Conservation (phyloP, 2,888 invertebrate species). For the Ectemnius cavifrons region DNA sequence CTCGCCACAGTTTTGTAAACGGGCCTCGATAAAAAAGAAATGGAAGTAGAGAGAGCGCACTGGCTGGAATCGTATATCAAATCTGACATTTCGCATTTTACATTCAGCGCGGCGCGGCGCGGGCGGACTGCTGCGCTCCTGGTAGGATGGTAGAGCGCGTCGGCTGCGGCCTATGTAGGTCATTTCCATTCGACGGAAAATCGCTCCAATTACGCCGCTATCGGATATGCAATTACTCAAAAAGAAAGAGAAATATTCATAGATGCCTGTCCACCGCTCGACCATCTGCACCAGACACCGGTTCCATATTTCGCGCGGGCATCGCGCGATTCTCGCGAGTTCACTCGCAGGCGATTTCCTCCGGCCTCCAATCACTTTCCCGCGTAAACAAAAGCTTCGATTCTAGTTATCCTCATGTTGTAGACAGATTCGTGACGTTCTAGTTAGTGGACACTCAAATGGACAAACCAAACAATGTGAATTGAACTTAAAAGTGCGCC, state of each 20-base stretch:
- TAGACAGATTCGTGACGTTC: too few species aligned
- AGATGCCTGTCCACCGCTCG: slow-evolving; percentile 9
- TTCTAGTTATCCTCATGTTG: too few species aligned
- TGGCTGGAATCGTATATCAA: slow-evolving; percentile 52
- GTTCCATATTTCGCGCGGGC: slow-evolving; percentile 22
- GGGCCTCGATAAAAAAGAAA: slow-evolving; percentile 14
- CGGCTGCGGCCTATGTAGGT: slow-evolving; percentile 49
- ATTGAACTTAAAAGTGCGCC: slow-evolving; percentile 22
- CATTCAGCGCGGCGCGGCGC: slow-evolving; percentile 45
- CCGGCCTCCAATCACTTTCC: too few species aligned
- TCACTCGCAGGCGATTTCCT: neutral
- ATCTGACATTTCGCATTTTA: slow-evolving; percentile 57
- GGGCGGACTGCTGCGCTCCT: slow-evolving; percentile 13
- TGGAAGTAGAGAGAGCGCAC: slow-evolving; percentile 28
- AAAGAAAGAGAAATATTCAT: slow-evolving; percentile 33
- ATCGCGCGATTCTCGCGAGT: slow-evolving; percentile 13
- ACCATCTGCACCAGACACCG: neutral
- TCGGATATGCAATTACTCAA: slow-evolving; percentile 58
- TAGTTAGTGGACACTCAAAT: too few species aligned
- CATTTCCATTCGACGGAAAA: slow-evolving; percentile 54
- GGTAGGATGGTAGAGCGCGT: slow-evolving; percentile 12
- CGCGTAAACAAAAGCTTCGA: too few species aligned
- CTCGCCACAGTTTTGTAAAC: slow-evolving; percentile 5
- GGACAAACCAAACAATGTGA: slow-evolving; percentile 36
- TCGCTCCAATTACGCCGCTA: slow-evolving; percentile 59